Percentiles rank a stretch among this genome's conserved stretches.
These are phyloP conservation scores for Habrosyne pyritoides DNA, from an alignment of 2,888 invertebrate species.

Conservation along the genomic window DNA sequence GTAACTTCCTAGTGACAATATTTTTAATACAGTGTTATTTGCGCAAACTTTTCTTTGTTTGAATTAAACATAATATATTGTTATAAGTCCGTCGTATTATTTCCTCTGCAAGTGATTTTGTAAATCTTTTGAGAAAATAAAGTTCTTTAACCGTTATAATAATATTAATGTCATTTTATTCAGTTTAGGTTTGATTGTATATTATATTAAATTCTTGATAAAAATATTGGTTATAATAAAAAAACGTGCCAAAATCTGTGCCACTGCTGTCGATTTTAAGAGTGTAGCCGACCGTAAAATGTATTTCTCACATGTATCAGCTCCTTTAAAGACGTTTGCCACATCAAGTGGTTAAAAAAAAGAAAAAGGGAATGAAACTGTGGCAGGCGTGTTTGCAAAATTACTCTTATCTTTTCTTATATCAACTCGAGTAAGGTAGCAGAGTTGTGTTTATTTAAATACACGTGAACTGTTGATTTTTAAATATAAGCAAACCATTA, in stretches of 20 bases:
- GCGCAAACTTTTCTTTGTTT: background rate
- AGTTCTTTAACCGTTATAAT: no score
- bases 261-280: constrained; percentile 37
- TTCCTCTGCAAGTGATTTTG: no score
- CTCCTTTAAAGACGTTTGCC: constrained; percentile 46
- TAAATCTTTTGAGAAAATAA: no score
- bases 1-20: background rate
- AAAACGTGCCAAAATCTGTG: constrained; percentile 46
- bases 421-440: background rate
- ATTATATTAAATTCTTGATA: background rate
- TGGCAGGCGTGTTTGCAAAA: constrained; percentile 41
- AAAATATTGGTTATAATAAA: constrained; percentile 7
- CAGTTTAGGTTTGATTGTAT: no score
- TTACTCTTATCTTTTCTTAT: constrained; percentile 49
- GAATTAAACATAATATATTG: no score
- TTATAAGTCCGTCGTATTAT: no score
- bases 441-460: background rate
- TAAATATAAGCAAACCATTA: background rate
- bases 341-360: constrained; percentile 49
- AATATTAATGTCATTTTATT: no score
- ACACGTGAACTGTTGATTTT: background rate
- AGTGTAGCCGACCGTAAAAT: constrained; percentile 52
- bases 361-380: constrained; percentile 37
- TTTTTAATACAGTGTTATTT: background rate
- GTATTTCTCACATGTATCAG: constrained; percentile 55